Conservation (phyloP, 2,113 vertebrate species). For the Spermophilus dauricus region DNA sequence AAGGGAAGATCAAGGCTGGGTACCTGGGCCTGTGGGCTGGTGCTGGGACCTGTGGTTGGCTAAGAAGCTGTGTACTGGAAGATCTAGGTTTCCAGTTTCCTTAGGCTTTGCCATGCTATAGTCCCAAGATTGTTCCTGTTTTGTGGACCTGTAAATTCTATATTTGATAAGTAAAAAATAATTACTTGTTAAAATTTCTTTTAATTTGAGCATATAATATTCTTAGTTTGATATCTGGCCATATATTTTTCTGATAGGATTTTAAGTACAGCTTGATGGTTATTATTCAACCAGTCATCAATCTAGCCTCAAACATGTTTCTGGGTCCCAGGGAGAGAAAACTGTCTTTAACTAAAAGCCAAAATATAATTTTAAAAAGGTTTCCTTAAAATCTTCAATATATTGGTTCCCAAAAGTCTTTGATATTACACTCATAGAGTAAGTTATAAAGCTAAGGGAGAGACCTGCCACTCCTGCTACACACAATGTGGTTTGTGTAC, state of each 20-base stretch:
- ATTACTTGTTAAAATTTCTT: neutral
- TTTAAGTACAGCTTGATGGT: neutral
- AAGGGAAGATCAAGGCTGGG: too few relatives aligned
- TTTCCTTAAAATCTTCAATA: slow-evolving; percentile 25
- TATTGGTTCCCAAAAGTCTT: neutral
- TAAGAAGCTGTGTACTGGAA: too few relatives aligned
- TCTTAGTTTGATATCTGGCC: neutral
- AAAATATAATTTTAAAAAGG: neutral
- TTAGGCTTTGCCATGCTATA: too few relatives aligned
- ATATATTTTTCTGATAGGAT: neutral
- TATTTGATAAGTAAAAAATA: slow-evolving; percentile 7
- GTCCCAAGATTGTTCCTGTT: too few relatives aligned
- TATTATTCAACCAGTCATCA: neutral
- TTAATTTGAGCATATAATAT: neutral
- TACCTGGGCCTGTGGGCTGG: too few relatives aligned
- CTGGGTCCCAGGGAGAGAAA: neutral
- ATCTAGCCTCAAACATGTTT: neutral
- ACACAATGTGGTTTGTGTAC: neutral
- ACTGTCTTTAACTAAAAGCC: neutral
- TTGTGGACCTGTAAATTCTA: neutral
- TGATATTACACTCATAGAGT: neutral
- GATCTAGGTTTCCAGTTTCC: too few relatives aligned
- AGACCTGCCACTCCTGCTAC: neutral
- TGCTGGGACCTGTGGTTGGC: too few relatives aligned
- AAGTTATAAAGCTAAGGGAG: neutral